Evolutionary conservation across 2,888 invertebrate species (phyloP).

Genomic region (Folsomia manolachei): DNA sequence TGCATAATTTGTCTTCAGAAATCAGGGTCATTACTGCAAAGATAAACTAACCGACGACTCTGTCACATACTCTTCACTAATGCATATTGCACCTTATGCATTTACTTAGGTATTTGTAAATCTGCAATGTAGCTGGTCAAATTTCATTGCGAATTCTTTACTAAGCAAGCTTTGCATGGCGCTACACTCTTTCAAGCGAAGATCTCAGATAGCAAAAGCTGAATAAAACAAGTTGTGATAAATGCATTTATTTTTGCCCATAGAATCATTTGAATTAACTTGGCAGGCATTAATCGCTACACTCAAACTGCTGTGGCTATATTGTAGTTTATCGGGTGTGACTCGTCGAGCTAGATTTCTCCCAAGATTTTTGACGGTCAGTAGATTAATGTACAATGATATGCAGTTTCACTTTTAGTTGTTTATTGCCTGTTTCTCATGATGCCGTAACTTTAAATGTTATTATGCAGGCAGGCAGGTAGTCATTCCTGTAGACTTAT

Average conservation of each 20-base stretch:
- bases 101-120: too few relatives aligned
- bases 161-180: too few relatives aligned
- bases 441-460: conserved; percentile 10
- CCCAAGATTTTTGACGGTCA: conserved; percentile 19
- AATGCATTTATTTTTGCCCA: too few relatives aligned
- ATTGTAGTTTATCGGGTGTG: neutral
- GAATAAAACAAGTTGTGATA: too few relatives aligned
- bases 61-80: too few relatives aligned
- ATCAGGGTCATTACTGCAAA: neutral
- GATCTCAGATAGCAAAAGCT: neutral
- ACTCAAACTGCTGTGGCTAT: neutral
- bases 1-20: neutral
- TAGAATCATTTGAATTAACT: too few relatives aligned
- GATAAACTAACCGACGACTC: neutral
- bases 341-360: conserved; percentile 18
- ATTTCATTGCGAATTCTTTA: too few relatives aligned
- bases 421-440: too few relatives aligned
- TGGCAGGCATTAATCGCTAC: neutral
- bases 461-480: too few relatives aligned
- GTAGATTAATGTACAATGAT: conserved; percentile 8
- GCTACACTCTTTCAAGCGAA: too few relatives aligned
- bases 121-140: too few relatives aligned
- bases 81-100: too few relatives aligned
- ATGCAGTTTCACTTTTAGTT: conserved; percentile 21
- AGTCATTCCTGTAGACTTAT: conserved; percentile 10